Percentiles rank a stretch among this genome's conserved stretches.
Evolutionary conservation across 2,797 vertebrate species (phyloP).

Genomic region (Scleropages formosus): DNA sequence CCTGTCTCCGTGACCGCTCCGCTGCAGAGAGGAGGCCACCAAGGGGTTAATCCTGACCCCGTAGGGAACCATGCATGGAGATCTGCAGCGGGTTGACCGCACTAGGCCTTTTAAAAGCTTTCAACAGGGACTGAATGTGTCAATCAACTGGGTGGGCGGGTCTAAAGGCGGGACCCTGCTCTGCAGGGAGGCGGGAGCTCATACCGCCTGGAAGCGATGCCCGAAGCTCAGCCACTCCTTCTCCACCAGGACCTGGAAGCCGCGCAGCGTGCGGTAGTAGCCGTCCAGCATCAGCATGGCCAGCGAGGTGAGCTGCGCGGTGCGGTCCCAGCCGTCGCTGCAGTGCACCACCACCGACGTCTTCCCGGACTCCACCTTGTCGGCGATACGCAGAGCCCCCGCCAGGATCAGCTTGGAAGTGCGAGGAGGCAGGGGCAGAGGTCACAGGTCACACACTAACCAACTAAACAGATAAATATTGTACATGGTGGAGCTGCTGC

Average conservation of each 20-base stretch:
- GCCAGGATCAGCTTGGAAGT: slow-evolving; percentile 81
- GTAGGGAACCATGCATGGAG: not conserved
- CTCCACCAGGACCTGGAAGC: slow-evolving; percentile 91
- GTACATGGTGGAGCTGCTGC: too few species aligned
- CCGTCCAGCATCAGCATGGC: slow-evolving; percentile 93
- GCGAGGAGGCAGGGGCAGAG: not conserved
- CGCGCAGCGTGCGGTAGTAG: slow-evolving; percentile 84
- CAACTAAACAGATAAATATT: too few species aligned
- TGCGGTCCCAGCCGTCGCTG: slow-evolving; percentile 96
- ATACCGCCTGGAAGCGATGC: slow-evolving; percentile 93
- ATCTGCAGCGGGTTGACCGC: too few species aligned
- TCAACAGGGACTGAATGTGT: too few species aligned
- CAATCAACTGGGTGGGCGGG: slow-evolving; percentile 12
- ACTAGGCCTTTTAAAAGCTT: not conserved
- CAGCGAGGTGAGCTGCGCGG: slow-evolving; percentile 88
- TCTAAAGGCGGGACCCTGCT: not conserved
- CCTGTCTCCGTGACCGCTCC: slow-evolving; percentile 92
- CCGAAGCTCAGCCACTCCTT: slow-evolving; percentile 98
- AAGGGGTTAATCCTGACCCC: not conserved
- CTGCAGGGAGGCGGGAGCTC: slow-evolving; percentile 27
- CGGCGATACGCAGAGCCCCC: slow-evolving; percentile 89
- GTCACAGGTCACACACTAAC: not conserved
- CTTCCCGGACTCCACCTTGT: slow-evolving; percentile 94
- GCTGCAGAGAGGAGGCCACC: slow-evolving; percentile 60
- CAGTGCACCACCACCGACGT: slow-evolving; percentile 95